Conservation (phyloP, 35 echinoderm and acorn worm genomes). For the Nesometra sesokonis region DNA sequence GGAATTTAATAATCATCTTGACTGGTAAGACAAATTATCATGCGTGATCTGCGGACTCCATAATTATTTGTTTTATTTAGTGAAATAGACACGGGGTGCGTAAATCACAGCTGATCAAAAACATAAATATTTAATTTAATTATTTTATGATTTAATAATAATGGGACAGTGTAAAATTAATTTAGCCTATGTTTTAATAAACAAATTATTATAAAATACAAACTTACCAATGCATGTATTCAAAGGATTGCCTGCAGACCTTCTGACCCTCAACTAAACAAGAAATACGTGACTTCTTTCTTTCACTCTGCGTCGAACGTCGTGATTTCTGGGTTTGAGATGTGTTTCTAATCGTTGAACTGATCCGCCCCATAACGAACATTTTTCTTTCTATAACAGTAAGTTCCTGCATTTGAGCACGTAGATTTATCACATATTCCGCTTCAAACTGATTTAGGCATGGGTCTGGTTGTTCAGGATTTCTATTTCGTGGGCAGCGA, state of each 20-base stretch:
- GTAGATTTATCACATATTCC: background rate
- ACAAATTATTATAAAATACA: no score
- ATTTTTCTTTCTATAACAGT: constrained; percentile 15
- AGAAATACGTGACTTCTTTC: background rate
- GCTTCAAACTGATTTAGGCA: background rate
- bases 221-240: constrained; percentile 10
- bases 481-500: no score
- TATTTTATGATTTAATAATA: background rate
- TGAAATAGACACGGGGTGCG: background rate
- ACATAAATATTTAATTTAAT: background rate
- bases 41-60: background rate
- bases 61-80: background rate
- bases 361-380: constrained; percentile 30
- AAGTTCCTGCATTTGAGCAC: constrained; percentile 16
- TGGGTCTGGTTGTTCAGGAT: no score
- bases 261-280: constrained; percentile 5
- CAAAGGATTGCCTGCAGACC: constrained; percentile 1
- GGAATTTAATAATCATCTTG: background rate
- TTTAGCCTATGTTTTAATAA: background rate
- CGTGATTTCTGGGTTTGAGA: background rate
- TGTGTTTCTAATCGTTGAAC: background rate
- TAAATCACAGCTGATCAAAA: background rate
- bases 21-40: background rate
- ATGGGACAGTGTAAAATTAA: background rate
- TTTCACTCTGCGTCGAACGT: background rate